A percentile compares a stretch with the other conserved stretches of the same genome.
Conservation (phyloP, 1,140 invertebrate species). For the Zaprionus camerounensis region DNA sequence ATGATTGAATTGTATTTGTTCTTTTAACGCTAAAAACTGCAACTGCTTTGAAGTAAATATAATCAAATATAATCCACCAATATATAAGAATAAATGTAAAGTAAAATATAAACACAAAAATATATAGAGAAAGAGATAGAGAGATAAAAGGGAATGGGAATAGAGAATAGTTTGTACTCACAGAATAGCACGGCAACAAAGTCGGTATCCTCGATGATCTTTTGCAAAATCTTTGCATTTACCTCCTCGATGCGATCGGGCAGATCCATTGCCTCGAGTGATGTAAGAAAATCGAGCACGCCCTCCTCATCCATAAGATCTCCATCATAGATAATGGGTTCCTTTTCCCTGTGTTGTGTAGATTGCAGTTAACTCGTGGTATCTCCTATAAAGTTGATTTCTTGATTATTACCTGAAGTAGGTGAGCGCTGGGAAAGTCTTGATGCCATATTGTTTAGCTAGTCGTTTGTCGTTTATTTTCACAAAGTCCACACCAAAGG, state of each 20-base stretch:
- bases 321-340: slow-evolving; percentile 97
- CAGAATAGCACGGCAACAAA: slow-evolving; percentile 97
- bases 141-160: not conserved
- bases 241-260: slow-evolving; percentile 98
- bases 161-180: slow-evolving; percentile 87
- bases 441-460: slow-evolving; percentile 97
- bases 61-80: slow-evolving; percentile 55
- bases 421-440: slow-evolving; percentile 96
- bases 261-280: slow-evolving; percentile 96
- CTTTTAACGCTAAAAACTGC: slow-evolving; percentile 78
- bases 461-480: slow-evolving; percentile 98
- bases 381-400: not conserved
- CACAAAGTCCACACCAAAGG: slow-evolving; percentile 96
- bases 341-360: slow-evolving; percentile 88
- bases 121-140: slow-evolving; percentile 17
- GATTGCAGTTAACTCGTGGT: not conserved
- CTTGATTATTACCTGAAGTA: slow-evolving; percentile 89
- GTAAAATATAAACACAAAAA: slow-evolving; percentile 32
- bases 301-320: slow-evolving; percentile 97
- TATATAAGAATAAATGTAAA: slow-evolving; percentile 34
- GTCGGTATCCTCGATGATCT: slow-evolving; percentile 96
- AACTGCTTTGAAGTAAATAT: slow-evolving; percentile 79
- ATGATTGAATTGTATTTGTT: slow-evolving; percentile 8
- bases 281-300: slow-evolving; percentile 96
- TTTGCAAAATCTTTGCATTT: slow-evolving; percentile 94